These are phyloP conservation scores for Danio kyathit DNA, from an alignment of 2,797 vertebrate species.

Conservation along the genomic window DNA sequence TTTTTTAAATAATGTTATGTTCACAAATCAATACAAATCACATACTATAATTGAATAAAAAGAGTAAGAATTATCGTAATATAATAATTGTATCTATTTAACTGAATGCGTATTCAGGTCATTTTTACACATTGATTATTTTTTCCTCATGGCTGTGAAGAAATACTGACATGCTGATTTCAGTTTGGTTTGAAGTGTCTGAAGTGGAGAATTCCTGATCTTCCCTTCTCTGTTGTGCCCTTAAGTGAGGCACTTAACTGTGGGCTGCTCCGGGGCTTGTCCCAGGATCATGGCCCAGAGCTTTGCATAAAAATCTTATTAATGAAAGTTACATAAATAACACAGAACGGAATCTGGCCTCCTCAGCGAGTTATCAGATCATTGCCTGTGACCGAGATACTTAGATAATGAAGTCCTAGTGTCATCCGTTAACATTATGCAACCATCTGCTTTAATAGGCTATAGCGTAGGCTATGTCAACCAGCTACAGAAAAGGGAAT, in stretches of 20 bases:
- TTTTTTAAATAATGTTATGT: no score
- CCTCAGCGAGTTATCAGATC: not conserved
- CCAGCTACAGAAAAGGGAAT: not conserved
- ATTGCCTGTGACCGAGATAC: constrained; percentile 1
- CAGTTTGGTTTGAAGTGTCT: constrained; percentile 7
- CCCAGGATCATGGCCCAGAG: constrained; percentile 3
- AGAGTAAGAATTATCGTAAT: no score
- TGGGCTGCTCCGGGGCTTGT: constrained; percentile 29
- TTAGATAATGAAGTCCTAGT: constrained; percentile 1
- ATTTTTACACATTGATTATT: not conserved
- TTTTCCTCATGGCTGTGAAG: not conserved
- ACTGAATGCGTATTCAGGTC: not conserved
- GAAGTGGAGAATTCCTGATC: not conserved
- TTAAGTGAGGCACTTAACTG: constrained; percentile 26
- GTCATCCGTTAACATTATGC: not conserved
- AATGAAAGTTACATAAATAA: constrained; percentile 31
- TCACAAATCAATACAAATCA: no score
- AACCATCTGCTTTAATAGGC: constrained; percentile 23
- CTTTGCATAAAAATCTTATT: constrained; percentile 38
- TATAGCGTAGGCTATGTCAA: not conserved
- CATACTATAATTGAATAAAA: no score
- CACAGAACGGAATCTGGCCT: not conserved
- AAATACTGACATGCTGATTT: not conserved
- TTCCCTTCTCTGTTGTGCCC: constrained; percentile 17
- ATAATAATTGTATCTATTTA: not conserved